A percentile compares a stretch with the other conserved stretches of the same genome.
Conservation (phyloP, 64 coral and sea anemone species). For the Trachythela sp. region DNA sequence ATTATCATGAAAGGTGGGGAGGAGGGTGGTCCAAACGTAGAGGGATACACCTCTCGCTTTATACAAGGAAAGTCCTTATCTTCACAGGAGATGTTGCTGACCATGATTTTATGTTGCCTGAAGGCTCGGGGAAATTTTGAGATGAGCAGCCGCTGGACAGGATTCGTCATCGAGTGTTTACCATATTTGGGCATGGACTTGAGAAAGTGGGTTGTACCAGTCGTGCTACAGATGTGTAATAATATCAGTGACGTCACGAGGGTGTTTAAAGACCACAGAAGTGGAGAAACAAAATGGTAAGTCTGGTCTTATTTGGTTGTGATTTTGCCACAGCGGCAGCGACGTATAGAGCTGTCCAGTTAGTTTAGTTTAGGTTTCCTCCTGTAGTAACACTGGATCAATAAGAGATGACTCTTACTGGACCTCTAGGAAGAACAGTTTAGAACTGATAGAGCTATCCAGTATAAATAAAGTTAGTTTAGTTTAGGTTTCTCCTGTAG, state of each 20-base stretch:
- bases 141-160: slow-evolving; percentile 73
- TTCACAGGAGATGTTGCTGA: slow-evolving; percentile 74
- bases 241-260: slow-evolving; percentile 57
- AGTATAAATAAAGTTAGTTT: no score
- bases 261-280: slow-evolving; percentile 24
- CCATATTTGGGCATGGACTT: slow-evolving; percentile 73
- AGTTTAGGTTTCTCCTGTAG: no score
- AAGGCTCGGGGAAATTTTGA: slow-evolving; percentile 71
- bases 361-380: no score
- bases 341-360: no score
- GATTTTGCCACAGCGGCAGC: no score
- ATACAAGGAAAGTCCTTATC: neutral
- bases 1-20: neutral
- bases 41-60: neutral
- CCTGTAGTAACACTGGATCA: no score
- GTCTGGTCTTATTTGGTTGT: no score
- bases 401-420: no score
- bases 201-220: slow-evolving; percentile 70
- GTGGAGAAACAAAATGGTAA: neutral
- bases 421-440: no score
- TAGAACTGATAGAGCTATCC: no score
- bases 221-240: slow-evolving; percentile 71
- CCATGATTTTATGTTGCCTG: slow-evolving; percentile 64
- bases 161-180: slow-evolving; percentile 82
- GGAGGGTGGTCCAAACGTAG: slow-evolving; percentile 24